phyloP scores from a whole-genome alignment of 2,113 vertebrate genomes.

The Heterotilapia buettikoferi region DNA sequence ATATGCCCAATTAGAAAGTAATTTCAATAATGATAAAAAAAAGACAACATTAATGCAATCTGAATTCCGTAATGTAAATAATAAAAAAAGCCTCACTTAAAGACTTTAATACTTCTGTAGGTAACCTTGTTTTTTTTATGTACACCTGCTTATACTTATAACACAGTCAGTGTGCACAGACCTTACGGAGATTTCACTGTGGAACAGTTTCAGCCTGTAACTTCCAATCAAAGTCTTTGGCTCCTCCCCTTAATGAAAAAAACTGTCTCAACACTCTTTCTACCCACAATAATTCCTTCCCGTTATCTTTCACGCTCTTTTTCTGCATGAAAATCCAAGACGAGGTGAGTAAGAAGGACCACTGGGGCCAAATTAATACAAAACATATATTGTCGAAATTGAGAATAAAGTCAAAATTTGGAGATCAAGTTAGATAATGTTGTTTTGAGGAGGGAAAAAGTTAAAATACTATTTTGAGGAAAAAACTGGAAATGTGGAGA shows the following conservation, averaged over 20 bases:
- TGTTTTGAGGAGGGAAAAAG: neutral
- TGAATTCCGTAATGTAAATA: neutral
- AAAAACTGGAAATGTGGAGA: neutral
- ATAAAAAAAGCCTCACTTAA: neutral
- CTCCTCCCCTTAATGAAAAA: slow-evolving; percentile 23
- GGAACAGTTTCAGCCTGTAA: neutral
- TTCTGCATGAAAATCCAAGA: neutral
- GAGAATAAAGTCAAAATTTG: neutral
- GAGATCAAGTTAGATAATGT: neutral
- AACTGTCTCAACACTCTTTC: neutral
- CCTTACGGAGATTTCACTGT: neutral
- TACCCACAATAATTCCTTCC: neutral
- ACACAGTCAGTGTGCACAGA: neutral
- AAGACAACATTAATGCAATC: neutral
- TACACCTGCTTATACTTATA: neutral
- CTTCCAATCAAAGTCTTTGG: neutral
- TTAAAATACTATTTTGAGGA: neutral
- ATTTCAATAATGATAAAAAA: neutral
- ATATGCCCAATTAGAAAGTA: neutral
- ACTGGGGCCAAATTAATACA: neutral
- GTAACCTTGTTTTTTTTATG: neutral
- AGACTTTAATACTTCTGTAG: neutral
- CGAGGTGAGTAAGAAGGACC: neutral
- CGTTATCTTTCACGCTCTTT: neutral
- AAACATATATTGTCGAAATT: neutral